Evolutionary conservation across 1,140 invertebrate genomes (phyloP).

Genomic region (Microplitis demolitor): DNA sequence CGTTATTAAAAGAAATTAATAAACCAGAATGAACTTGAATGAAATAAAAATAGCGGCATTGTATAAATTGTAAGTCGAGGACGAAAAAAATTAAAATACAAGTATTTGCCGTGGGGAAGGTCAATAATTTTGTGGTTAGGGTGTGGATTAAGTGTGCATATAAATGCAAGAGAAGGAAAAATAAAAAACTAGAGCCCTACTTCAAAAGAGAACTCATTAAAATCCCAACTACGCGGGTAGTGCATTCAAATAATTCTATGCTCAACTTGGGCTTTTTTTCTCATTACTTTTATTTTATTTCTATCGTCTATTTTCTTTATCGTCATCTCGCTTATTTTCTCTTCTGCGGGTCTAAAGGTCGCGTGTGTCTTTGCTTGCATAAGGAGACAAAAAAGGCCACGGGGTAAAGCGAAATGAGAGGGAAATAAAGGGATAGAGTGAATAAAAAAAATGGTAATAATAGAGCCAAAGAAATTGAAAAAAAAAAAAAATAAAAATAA

Average conservation of each 20-base stretch:
- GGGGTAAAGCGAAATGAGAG: too few relatives aligned
- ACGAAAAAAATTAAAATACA: slow-evolving; percentile 6
- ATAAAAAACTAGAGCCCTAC: not conserved
- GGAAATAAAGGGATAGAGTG: too few relatives aligned
- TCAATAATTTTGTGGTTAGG: slow-evolving; percentile 21
- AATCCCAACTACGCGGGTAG: slow-evolving; percentile 43
- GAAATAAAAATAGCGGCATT: not conserved
- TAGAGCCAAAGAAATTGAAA: too few relatives aligned
- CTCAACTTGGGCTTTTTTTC: slow-evolving; percentile 4
- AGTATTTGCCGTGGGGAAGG: slow-evolving; percentile 7
- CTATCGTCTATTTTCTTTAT: too few relatives aligned
- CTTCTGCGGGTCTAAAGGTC: not conserved
- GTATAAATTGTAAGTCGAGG: too few relatives aligned
- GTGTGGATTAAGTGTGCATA: slow-evolving; percentile 9
- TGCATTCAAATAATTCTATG: slow-evolving; percentile 52
- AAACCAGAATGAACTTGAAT: not conserved
- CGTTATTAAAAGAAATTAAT: not conserved
- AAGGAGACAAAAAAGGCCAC: too few relatives aligned
- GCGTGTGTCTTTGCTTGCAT: not conserved
- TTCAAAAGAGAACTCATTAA: slow-evolving; percentile 51
- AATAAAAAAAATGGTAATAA: too few relatives aligned
- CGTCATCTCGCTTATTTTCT: not conserved
- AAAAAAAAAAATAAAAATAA: not conserved
- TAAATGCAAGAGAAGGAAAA: slow-evolving; percentile 1
- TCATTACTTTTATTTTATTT: too few relatives aligned